Conservation (phyloP, 2,113 vertebrate genomes). For the Conger conger region DNA sequence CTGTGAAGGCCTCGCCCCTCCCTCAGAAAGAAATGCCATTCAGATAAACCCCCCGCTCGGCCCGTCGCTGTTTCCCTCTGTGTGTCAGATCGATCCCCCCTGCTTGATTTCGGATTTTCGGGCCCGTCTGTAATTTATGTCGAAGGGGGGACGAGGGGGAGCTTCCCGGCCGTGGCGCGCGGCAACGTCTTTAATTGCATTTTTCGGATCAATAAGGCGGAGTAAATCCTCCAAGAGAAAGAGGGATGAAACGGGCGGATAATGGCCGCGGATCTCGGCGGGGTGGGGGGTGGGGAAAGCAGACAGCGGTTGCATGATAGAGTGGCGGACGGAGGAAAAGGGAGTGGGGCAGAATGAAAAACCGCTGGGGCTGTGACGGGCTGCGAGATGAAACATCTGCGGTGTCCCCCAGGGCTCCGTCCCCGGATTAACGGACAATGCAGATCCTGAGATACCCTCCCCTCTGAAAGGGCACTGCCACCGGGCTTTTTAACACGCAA, state of each 20-base stretch:
- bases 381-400: neutral
- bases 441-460: conserved; percentile 31
- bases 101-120: neutral
- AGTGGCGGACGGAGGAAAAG: neutral
- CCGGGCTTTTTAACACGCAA: conserved; percentile 39
- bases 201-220: neutral
- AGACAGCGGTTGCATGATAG: neutral
- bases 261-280: neutral
- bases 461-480: conserved; percentile 30
- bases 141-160: neutral
- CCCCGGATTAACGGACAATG: conserved; percentile 28
- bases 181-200: neutral
- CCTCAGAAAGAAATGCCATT: neutral
- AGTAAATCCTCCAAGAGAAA: neutral
- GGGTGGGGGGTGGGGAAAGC: neutral
- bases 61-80: neutral
- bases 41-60: neutral
- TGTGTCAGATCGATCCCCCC: neutral
- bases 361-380: neutral
- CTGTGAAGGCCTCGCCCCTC: neutral
- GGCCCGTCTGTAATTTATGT: neutral
- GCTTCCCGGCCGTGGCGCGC: neutral
- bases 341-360: neutral
- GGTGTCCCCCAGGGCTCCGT: conserved; percentile 14
- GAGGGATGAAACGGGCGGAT: neutral